These are phyloP conservation scores for Malthinus flaveolus DNA, from an alignment of 2,888 invertebrate species.

Conservation along the genomic window DNA sequence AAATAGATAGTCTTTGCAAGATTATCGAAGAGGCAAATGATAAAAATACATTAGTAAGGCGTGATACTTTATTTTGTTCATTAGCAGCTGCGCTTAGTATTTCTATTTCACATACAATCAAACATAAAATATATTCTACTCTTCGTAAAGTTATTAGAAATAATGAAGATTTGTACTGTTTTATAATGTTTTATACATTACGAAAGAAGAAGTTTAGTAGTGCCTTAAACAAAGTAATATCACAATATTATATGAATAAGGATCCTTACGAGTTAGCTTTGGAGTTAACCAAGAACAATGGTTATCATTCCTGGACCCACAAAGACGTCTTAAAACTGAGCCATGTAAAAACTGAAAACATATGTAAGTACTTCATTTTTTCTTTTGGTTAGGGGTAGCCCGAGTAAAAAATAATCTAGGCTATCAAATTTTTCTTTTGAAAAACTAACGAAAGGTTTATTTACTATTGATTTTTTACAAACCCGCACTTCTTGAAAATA, in stretches of 20 bases:
- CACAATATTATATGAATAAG: conserved; percentile 67
- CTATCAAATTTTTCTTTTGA: too few relatives aligned
- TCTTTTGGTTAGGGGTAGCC: too few relatives aligned
- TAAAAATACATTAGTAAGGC: conserved; percentile 37
- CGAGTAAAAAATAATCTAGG: too few relatives aligned
- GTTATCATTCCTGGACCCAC: conserved; percentile 71
- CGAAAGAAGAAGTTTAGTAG: conserved; percentile 35
- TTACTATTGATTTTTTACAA: too few relatives aligned
- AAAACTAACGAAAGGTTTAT: too few relatives aligned
- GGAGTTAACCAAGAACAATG: conserved; percentile 64
- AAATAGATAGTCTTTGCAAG: conserved; percentile 31
- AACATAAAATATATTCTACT: conserved; percentile 30
- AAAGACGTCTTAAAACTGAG: conserved; percentile 70
- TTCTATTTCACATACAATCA: not conserved
- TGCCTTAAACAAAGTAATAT: conserved; percentile 59
- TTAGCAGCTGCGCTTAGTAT: conserved; percentile 33
- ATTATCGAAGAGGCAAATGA: conserved; percentile 36
- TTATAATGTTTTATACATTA: conserved; percentile 42
- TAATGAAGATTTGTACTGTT: conserved; percentile 57
- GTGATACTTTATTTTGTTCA: conserved; percentile 40
- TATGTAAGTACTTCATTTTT: conserved; percentile 53
- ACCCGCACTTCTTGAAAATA: too few relatives aligned
- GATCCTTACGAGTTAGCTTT: conserved; percentile 65
- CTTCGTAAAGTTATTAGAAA: conserved; percentile 60
- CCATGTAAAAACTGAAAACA: conserved; percentile 59